These are phyloP conservation scores for Cololabis saira DNA, from an alignment of 2,113 vertebrate species.

Conservation along the genomic window DNA sequence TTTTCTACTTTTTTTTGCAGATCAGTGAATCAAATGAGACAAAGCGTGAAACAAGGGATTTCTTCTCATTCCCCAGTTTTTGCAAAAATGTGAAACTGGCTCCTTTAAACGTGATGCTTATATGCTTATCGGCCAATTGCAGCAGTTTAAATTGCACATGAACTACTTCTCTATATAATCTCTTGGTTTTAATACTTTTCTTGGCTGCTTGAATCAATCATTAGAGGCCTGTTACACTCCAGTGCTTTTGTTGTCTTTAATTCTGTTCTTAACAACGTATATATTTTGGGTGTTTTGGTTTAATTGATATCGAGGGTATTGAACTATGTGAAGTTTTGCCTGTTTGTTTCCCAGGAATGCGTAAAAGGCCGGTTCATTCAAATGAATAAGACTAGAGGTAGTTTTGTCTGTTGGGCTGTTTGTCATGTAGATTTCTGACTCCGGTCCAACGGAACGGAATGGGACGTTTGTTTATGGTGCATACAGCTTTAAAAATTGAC, in stretches of 20 bases:
- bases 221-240: slow-evolving; percentile 18
- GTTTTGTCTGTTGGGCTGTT: not conserved
- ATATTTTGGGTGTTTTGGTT: slow-evolving; percentile 7
- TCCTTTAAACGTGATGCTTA: not conserved
- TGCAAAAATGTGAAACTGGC: not conserved
- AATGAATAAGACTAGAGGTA: not conserved
- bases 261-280: not conserved
- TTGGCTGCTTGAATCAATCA: slow-evolving; percentile 32
- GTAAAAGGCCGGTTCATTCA: slow-evolving; percentile 11
- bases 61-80: slow-evolving; percentile 1
- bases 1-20: slow-evolving; percentile 32
- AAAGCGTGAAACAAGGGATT: not conserved
- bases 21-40: slow-evolving; percentile 3
- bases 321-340: not conserved
- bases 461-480: not conserved
- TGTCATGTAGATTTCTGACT: not conserved
- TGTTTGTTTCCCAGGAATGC: slow-evolving; percentile 8
- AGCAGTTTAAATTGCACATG: slow-evolving; percentile 1
- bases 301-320: not conserved
- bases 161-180: not conserved
- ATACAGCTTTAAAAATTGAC: not conserved
- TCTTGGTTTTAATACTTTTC: slow-evolving; percentile 8
- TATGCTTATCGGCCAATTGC: not conserved
- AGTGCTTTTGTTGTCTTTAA: not conserved
- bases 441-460: not conserved